Evolutionary conservation across 2,113 vertebrate genomes (phyloP), one percentile per base, ranked within the genome.

Genomic region (Tichodroma muraria): DNA sequence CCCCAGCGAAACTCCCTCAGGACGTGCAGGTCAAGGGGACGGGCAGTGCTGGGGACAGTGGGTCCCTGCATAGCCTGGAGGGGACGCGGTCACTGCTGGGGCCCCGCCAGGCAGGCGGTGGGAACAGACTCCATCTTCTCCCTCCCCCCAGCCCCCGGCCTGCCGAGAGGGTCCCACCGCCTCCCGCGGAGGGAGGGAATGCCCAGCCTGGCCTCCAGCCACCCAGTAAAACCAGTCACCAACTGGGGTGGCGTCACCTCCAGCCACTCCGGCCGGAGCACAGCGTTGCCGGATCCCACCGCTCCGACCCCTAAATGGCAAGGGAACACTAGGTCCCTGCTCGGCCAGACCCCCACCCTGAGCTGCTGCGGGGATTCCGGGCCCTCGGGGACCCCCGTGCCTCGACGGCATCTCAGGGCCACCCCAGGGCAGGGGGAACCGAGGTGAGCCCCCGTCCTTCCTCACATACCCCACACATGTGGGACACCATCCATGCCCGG

Each of bases 171-270:
- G 70, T 81, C 75, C 45, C 52, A 44, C 8, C 1, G 5, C 50
- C 1, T 1, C 31, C 35, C 8, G 1, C 28, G 33, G 20, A 20
- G 42, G 30, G 42, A 31, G 6, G 18, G 59, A 61, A 33, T 25
- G 31, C 37, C 44, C 61, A 44, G 11, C 28, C 47, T 5, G 3
- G 42, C 28, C 59, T 83, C 44, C 73, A 68, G 80, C 66, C 10
- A 1, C 68, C 94, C 86, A 86, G 95, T 52, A 88, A 90, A 95
- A 83, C 89, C 92, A 89, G 92, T 80, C 80, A 80, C 72, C 37
- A 61, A 77, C 60, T 85, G 77, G 80, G n/a, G 38, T 3, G 31
- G 77, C 45, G 69, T 61, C 95, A 65, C 63, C 4, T 8, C 52
- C 70, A 73, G 79, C n/a, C 10, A 20, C 59, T 68, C 83, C 33